Conservation (phyloP, 2,797 vertebrate species). For the Philypnodon macrostomus region DNA sequence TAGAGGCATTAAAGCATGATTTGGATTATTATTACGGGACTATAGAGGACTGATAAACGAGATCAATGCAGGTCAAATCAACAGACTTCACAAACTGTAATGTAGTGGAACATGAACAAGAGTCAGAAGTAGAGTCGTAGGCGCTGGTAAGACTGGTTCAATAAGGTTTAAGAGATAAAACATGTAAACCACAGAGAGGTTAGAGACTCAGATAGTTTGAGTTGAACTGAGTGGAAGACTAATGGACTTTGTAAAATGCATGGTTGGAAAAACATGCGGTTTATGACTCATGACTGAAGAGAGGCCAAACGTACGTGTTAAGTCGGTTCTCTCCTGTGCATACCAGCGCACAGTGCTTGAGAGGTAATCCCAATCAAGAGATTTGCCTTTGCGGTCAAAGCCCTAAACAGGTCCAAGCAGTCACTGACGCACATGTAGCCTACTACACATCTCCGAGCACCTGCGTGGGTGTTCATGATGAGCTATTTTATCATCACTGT, state of each 20-base stretch:
- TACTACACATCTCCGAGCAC: not conserved
- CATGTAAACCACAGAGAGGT: not conserved
- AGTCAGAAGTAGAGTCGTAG: no score
- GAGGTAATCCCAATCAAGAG: slow-evolving; percentile 69
- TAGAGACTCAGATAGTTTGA: no score
- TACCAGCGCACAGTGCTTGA: slow-evolving; percentile 31
- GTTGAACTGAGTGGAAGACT: no score
- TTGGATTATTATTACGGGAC: not conserved
- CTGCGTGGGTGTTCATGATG: slow-evolving; percentile 3
- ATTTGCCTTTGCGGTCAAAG: slow-evolving; percentile 67
- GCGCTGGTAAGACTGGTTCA: slow-evolving; percentile 6
- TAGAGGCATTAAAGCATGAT: not conserved
- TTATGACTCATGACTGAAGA: no score
- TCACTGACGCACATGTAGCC: slow-evolving; percentile 15
- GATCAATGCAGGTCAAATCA: no score
- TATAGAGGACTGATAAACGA: no score
- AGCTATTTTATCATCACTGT: slow-evolving; percentile 12
- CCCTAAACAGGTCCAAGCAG: slow-evolving; percentile 21
- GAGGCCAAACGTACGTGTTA: slow-evolving; percentile 11
- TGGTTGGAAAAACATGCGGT: no score
- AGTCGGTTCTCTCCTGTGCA: slow-evolving; percentile 29
- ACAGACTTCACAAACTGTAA: no score
- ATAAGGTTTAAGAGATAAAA: not conserved
- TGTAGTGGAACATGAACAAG: not conserved
- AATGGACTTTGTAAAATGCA: no score